Evolutionary conservation across 1,140 invertebrate species (phyloP), one percentile per base, ranked within the genome.

Genomic region (Aphidius gifuensis): DNA sequence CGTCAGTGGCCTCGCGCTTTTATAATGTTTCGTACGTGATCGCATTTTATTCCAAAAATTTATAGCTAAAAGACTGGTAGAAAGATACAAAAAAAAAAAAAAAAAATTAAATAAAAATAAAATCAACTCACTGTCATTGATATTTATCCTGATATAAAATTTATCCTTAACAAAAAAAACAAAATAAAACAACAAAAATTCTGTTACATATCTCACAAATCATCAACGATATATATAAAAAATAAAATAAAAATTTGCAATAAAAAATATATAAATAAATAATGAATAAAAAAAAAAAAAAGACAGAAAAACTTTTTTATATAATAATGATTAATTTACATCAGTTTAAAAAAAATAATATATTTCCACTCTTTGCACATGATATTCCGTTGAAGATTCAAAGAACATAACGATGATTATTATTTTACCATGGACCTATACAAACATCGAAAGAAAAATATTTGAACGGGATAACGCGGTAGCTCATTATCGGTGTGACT

Each of bases 391-490:
- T 58, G 21, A 46, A 39, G 11, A 38, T 48, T 59, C 42, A 16
- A 32, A 16, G 16, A 16, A 16, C 16, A 16, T 16, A 16, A 9
- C 16, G n/a, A 42, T 21, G 9, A 48, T 57, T 42, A 11, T 21
- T 5, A 23, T 6, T 47, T n/a, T 32, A 51, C 56, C 64, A 46
- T 16, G 50, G 58, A 59, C 72, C 72, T 74, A 69, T 74, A 66
- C 73, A 74, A 74, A 74, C 73, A 74, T 40, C 16, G 57, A 16
- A 69, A 70, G 69, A 67, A 74, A 74, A 74, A 74, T 74, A 74
- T 74, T 74, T 74, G 73, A 72, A 74, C 73, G 71, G 73, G 73
- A 74, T 70, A 73, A 70, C 70, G 67, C 71, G 68, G 64, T 53
- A 59, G 67, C 73, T 74, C 73, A 74, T 74, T 74, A 74, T 74